These are phyloP conservation scores for Ylistrum balloti DNA, from an alignment of 1,140 invertebrate genomes.

Conservation along the genomic window DNA sequence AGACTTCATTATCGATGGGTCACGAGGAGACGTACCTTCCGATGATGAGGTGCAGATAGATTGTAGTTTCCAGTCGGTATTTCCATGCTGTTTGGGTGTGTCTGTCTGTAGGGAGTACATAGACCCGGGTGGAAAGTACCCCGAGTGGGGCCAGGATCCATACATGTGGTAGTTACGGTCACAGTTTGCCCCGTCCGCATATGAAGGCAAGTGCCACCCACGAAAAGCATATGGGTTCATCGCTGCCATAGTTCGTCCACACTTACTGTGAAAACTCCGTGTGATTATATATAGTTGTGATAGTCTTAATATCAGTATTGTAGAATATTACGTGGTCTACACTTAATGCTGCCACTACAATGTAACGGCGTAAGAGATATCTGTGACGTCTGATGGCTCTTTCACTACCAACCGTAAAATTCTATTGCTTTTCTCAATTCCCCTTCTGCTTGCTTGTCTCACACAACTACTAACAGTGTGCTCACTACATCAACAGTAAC, in stretches of 20 bases:
- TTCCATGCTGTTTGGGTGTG: conserved; percentile 71
- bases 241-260: conserved; percentile 62
- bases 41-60: conserved; percentile 70
- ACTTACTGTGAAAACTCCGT: neutral
- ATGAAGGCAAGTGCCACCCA: conserved; percentile 78
- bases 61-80: conserved; percentile 78
- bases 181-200: conserved; percentile 75
- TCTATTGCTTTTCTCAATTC: conserved; percentile 39
- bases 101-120: conserved; percentile 78
- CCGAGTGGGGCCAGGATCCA: conserved; percentile 74
- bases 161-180: conserved; percentile 79
- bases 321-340: neutral
- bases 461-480: conserved; percentile 15
- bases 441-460: conserved; percentile 23
- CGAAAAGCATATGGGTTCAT: conserved; percentile 80
- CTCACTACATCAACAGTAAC: conserved; percentile 33
- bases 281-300: neutral
- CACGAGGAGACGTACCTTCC: conserved; percentile 70
- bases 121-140: conserved; percentile 76
- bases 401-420: conserved; percentile 38
- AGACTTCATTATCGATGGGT: conserved; percentile 67
- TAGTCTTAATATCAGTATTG: neutral
- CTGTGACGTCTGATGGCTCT: conserved; percentile 25
- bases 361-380: conserved; percentile 26
- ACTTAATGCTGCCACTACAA: conserved; percentile 46